A percentile compares a stretch with the other conserved stretches of the same genome.
These are phyloP conservation scores for Otolemur crassicaudatus DNA, from an alignment of 2,797 vertebrate species.

Conservation along the genomic window DNA sequence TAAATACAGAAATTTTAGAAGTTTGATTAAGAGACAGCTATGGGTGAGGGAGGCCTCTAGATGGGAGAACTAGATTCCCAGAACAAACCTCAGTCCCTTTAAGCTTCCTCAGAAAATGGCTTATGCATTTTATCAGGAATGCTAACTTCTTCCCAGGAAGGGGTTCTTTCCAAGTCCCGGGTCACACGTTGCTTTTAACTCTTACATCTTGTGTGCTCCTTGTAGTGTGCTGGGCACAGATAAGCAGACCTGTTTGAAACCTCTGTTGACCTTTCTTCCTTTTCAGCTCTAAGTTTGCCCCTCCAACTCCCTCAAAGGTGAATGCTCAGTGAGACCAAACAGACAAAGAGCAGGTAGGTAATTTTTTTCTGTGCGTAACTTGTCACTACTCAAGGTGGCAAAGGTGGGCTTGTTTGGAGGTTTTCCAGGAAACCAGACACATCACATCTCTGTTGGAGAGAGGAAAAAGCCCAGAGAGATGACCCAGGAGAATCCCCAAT, in stretches of 20 bases:
- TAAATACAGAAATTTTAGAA: background rate
- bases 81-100: background rate
- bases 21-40: background rate
- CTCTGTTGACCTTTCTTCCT: background rate
- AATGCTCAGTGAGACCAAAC: background rate
- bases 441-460: background rate
- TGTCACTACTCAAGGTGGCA: background rate
- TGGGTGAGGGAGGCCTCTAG: too few relatives aligned
- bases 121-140: background rate
- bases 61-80: background rate
- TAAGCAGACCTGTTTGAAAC: background rate
- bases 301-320: rapidly evolving
- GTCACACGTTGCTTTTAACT: background rate
- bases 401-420: background rate
- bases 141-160: background rate
- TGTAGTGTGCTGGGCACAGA: too few relatives aligned
- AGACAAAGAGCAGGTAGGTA: background rate
- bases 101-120: background rate
- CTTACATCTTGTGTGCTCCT: background rate
- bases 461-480: background rate
- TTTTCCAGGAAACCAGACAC: background rate
- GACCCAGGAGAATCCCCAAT: background rate
- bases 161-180: background rate
- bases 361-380: background rate
- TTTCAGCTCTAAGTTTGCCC: background rate